A percentile compares a stretch with the other conserved stretches of the same genome.
phyloP scores from a whole-genome alignment of 2,113 vertebrate species.

The Apus apus region DNA sequence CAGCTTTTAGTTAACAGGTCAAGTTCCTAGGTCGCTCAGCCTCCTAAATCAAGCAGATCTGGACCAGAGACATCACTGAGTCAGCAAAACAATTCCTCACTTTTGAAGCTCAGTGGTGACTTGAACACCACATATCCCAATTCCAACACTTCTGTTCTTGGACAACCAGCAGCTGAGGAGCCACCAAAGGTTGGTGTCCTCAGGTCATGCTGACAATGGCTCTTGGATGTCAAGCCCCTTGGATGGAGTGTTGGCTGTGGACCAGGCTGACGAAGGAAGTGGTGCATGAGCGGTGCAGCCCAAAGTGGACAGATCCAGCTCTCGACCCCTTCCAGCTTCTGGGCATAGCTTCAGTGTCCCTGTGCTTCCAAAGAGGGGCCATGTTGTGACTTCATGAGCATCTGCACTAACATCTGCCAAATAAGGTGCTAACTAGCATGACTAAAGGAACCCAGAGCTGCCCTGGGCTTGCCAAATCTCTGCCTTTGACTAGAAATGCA shows the following conservation, averaged over 20 bases:
- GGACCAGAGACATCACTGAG: background rate
- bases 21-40: background rate
- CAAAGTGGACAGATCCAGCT: background rate
- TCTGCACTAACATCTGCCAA: background rate
- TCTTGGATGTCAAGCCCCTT: background rate
- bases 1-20: background rate
- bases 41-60: background rate
- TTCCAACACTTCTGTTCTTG: background rate
- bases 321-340: background rate
- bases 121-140: accelerated
- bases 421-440: background rate
- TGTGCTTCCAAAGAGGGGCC: background rate
- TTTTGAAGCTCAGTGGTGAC: background rate
- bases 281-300: accelerated
- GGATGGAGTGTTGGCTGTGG: background rate
- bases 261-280: background rate
- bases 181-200: background rate
- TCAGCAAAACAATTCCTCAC: background rate
- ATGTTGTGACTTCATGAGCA: accelerated
- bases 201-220: background rate
- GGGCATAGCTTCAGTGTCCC: background rate
- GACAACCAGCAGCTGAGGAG: background rate
- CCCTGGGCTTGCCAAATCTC: background rate
- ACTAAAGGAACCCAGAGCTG: background rate
- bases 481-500: background rate